A percentile compares a stretch with the other conserved stretches of the same genome.
phyloP scores from a whole-genome alignment of 2,113 vertebrate species.

The Onychorhynchus coronatus region DNA sequence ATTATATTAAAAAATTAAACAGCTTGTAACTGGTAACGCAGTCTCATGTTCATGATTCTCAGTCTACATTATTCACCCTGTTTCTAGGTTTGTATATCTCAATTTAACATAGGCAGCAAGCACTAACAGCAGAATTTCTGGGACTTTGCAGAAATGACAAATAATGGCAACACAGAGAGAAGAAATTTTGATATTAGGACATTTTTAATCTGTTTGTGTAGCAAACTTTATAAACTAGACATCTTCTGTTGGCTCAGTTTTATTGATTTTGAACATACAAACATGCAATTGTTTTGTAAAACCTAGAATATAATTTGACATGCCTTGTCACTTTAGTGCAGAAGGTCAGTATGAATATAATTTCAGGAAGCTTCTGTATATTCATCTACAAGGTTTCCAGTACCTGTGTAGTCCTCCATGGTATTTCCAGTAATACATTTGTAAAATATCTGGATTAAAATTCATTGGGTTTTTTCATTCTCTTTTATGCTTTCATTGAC shows the following conservation, averaged over 20 bases:
- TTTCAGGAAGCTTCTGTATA: neutral
- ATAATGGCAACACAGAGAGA: neutral
- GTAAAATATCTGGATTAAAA: neutral
- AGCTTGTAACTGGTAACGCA: neutral
- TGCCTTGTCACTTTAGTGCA: neutral
- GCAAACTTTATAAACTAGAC: neutral
- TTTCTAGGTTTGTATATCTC: neutral
- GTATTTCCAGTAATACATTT: neutral
- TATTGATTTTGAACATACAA: neutral
- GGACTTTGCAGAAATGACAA: neutral
- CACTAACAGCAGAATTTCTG: neutral
- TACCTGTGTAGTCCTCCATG: neutral
- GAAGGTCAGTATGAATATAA: neutral
- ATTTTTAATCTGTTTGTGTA: neutral
- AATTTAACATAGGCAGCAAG: neutral
- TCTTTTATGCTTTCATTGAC: neutral
- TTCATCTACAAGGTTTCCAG: neutral
- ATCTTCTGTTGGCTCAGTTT: neutral
- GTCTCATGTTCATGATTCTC: too few relatives aligned
- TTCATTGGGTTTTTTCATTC: neutral
- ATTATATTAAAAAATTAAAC: neutral
- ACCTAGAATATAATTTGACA: neutral
- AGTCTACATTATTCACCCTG: neutral
- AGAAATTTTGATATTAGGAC: neutral
- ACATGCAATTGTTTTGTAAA: neutral